Percentiles rank a stretch among this genome's conserved stretches.
These are phyloP conservation scores for Pseudochirops corinnae DNA, from an alignment of 2,797 vertebrate species.

Conservation along the genomic window DNA sequence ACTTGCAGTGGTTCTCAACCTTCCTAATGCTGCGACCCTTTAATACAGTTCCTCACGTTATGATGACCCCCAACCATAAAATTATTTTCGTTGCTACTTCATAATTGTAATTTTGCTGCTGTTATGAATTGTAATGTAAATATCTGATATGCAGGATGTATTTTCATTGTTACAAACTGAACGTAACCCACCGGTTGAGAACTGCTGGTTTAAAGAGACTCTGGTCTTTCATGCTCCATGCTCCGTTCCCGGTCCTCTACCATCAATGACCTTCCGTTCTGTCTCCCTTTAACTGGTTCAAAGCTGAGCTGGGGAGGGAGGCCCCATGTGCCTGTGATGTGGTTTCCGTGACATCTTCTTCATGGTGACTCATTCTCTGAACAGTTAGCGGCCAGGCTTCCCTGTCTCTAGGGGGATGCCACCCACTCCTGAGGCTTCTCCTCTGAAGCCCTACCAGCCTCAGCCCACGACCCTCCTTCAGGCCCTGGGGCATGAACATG, in stretches of 20 bases:
- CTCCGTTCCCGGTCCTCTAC: neutral
- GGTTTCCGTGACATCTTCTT: neutral
- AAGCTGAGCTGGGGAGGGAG: neutral
- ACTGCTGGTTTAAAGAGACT: too few species aligned
- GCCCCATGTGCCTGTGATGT: neutral
- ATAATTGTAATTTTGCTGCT: too few species aligned
- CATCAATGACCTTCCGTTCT: accelerated
- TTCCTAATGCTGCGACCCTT: too few species aligned
- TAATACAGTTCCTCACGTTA: too few species aligned
- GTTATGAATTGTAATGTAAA: too few species aligned
- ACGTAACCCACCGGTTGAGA: too few species aligned
- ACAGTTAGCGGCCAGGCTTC: neutral
- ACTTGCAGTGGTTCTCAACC: too few species aligned
- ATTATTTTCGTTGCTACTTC: too few species aligned
- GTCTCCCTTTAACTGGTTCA: neutral
- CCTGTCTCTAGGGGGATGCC: neutral
- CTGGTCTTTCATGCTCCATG: neutral
- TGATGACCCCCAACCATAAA: too few species aligned
- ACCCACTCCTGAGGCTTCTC: neutral
- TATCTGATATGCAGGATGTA: too few species aligned
- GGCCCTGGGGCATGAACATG: neutral
- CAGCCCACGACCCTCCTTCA: neutral
- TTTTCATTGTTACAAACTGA: too few species aligned
- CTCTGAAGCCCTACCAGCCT: neutral
- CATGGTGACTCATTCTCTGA: slow-evolving; percentile 21